Conservation (phyloP, 2,888 invertebrate genomes). For the Itoplectis maculator region DNA sequence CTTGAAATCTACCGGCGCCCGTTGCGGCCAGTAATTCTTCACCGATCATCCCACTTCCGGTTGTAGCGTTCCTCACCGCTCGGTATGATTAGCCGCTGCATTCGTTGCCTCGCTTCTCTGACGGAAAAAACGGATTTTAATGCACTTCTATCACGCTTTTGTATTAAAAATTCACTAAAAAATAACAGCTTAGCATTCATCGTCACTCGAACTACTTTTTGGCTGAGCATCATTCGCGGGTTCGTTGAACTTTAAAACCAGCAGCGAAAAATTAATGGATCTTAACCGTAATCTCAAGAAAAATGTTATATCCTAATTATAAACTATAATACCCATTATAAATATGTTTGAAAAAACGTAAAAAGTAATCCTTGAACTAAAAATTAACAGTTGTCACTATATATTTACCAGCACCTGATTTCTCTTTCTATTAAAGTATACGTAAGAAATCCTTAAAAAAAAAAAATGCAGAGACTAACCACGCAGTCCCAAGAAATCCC, state of each 20-base stretch:
- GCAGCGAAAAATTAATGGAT: too few relatives aligned
- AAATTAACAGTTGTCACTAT: too few relatives aligned
- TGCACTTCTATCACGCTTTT: conserved; percentile 13
- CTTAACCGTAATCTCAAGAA: too few relatives aligned
- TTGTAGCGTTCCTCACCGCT: conserved; percentile 38
- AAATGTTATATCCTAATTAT: too few relatives aligned
- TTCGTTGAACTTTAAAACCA: too few relatives aligned
- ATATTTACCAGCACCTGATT: too few relatives aligned
- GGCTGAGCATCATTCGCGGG: neutral
- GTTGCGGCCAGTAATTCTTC: conserved; percentile 53
- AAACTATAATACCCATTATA: too few relatives aligned
- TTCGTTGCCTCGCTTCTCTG: conserved; percentile 38
- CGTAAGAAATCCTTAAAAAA: neutral
- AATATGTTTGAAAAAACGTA: too few relatives aligned
- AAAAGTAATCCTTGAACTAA: too few relatives aligned
- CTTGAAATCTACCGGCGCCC: conserved; percentile 55
- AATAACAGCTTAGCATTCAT: too few relatives aligned
- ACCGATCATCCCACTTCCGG: conserved; percentile 61
- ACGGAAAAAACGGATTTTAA: conserved; percentile 27
- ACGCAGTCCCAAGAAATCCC: neutral
- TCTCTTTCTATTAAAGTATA: too few relatives aligned
- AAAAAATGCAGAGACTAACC: neutral
- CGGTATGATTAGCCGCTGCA: conserved; percentile 49
- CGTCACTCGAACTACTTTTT: neutral
- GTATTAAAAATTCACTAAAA: neutral